Evolutionary conservation across 2,113 vertebrate species (phyloP), one percentile per base, ranked within the genome.

Genomic region (Ageneiosus marmoratus): DNA sequence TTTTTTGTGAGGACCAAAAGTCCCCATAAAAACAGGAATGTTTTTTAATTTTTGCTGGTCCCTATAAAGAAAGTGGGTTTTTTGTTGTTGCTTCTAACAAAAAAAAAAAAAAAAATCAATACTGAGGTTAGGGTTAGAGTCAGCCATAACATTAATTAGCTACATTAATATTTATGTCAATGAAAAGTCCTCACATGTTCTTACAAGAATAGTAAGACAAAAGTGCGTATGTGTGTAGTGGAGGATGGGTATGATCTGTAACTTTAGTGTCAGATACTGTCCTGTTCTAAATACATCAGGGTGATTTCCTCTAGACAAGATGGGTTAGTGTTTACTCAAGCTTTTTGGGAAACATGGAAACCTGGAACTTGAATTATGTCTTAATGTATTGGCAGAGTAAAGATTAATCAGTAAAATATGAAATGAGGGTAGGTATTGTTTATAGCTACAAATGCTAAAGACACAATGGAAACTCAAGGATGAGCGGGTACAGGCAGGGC

Each of bases 201-300:
- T 3, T 41, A 5, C 2, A 41, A 41, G 37, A 41, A 41, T 41
- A 41, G 37, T n/a, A n/a, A n/a, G n/a, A n/a, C n/a, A n/a, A n/a
- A n/a, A n/a, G 15, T 79, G 79, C 58, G n/a, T 67, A 15, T 78
- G 51, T 37, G 32, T 50, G 67, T 70, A 34, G 32, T 48, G 20
- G 32, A 72, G 60, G 20, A 63, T 69, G 46, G 24, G 58, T 22
- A 62, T 37, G 10, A 77, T 72, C 46, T 69, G 16, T 93, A 93
- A 94, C 89, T 85, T 48, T 51, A 91, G 94, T 92, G 89, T 88
- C 63, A 70, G 88, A 86, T 88, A n/a, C 89, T 89, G 83, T 90
- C 53, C 37, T 88, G 63, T 79, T 83, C 60, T 94, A 96, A 96
- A 95, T 88, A 58, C 86, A 94, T 96, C 94, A 96, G 81, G 83